Conservation (phyloP, 1,140 invertebrate genomes). For the Radopholus similis region DNA sequence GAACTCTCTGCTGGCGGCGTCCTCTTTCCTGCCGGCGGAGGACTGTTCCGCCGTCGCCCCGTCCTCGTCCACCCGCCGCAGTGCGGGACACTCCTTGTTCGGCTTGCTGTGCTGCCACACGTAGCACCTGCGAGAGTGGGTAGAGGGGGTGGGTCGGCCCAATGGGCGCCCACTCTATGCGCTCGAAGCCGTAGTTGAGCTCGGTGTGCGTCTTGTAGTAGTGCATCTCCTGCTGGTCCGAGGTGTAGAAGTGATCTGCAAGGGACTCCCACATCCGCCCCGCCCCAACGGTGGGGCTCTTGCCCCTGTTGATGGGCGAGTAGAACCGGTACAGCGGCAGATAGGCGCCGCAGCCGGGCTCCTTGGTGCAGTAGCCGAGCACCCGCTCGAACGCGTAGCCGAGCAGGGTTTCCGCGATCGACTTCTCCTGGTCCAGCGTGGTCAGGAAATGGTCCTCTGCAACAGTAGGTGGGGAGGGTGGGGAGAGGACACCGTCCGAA, state of each 20-base stretch:
- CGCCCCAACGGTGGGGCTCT: not conserved
- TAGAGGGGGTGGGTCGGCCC: not conserved
- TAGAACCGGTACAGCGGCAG: constrained; percentile 52
- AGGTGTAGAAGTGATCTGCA: constrained; percentile 45
- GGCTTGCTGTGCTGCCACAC: constrained; percentile 38
- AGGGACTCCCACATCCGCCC: constrained; percentile 8
- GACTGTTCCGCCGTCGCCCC: too few relatives aligned
- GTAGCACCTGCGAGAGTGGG: constrained; percentile 27
- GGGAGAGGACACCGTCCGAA: constrained; percentile 12
- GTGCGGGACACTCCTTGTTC: constrained; percentile 32
- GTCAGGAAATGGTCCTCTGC: constrained; percentile 50
- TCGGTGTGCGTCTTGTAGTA: constrained; percentile 47
- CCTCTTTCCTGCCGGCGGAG: too few relatives aligned
- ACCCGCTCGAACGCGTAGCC: constrained; percentile 46
- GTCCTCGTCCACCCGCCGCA: not conserved
- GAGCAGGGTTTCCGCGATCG: constrained; percentile 40
- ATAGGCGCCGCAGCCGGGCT: constrained; percentile 52
- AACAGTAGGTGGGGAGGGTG: constrained; percentile 1
- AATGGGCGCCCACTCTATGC: constrained; percentile 28
- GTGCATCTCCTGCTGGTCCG: constrained; percentile 42
- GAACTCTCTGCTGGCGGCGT: too few relatives aligned
- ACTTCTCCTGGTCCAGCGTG: constrained; percentile 39
- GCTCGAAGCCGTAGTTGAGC: constrained; percentile 45
- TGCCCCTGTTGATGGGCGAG: constrained; percentile 48
- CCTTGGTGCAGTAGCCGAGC: constrained; percentile 49